Evolutionary conservation across 53 echinoderm and acorn worm species (phyloP), one percentile per base, ranked within the genome.

Genomic region (Paracentrotus lividus): DNA sequence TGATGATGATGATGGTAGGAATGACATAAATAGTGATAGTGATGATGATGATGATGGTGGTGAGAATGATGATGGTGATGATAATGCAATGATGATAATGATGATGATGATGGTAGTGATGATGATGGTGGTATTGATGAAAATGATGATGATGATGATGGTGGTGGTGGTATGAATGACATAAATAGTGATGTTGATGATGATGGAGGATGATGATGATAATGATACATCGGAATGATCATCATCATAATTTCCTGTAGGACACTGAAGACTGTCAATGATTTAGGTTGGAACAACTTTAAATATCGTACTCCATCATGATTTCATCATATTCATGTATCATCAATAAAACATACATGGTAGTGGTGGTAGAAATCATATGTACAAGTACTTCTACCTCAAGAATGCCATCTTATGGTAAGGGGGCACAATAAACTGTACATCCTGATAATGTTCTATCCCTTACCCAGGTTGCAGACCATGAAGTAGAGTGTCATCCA

Each of bases 401-500:
- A 16, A 58, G 2, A 58, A 18, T 1, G 20, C 18, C 56, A 56
- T 56, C 20, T n/a, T 56, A 33, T 33, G 27, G 8, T 68, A 27
- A 68, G 6, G 33, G 5, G 10, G 33, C 0, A 9, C 31, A 21
- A 68, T 68, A 34, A 12, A 14, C 34, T 34, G 31, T 31, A 12
- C 31, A 31, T 68, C 27, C n/a, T n/a, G n/a, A n/a, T n/a, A n/a
- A n/a, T n/a, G n/a, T n/a, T n/a, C 68, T 23, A 58, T 52, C 20
- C 57, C 57, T 27, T 26, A 2, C 26, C 12, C 59, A 99, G 99
- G 99, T 99, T 53, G 99, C 97, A 23, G 97, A 97, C 87, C 99
- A 99, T 93, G 99, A 99, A 77, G 99, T 99, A 3, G 99, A 99
- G 84, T 99, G 99, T 38, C 96, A 97, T 88, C 99, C 99, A 45